A percentile compares a stretch with the other conserved stretches of the same genome.
Conservation (phyloP, 1,140 invertebrate genomes). For the Heliothis subflexa region DNA sequence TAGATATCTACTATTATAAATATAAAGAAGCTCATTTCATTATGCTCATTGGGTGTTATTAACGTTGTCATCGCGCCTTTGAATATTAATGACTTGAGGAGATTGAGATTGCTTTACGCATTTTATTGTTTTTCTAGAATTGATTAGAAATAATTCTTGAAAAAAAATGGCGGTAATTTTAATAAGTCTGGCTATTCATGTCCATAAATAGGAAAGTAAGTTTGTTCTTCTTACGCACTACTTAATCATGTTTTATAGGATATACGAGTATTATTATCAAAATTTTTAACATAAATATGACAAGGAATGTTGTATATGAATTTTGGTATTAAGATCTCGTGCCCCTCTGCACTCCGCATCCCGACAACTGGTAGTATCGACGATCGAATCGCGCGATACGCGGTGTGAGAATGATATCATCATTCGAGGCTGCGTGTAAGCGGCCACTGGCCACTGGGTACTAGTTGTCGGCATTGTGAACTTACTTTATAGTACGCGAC, state of each 20-base stretch:
- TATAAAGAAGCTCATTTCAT: constrained; percentile 35
- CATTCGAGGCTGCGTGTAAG: constrained; percentile 49
- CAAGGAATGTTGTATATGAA: constrained; percentile 55
- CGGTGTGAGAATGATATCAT: constrained; percentile 62
- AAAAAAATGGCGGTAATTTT: background rate
- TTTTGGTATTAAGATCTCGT: constrained; percentile 63
- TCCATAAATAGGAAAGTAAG: background rate
- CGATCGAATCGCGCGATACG: constrained; percentile 67
- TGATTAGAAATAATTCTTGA: background rate
- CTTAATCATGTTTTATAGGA: no score
- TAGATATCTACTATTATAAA: constrained; percentile 11
- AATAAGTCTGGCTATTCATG: background rate
- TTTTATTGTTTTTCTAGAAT: constrained; percentile 9
- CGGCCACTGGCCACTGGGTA: constrained; percentile 39
- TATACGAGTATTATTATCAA: no score
- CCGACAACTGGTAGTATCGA: constrained; percentile 60
- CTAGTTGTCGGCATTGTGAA: constrained; percentile 49
- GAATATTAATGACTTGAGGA: constrained; percentile 41
- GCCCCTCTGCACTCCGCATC: constrained; percentile 55
- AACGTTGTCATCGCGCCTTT: constrained; percentile 52
- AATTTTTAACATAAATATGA: no score
- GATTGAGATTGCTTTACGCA: background rate
- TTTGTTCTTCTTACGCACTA: background rate
- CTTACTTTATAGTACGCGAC: constrained; percentile 49
- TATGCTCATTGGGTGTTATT: constrained; percentile 54